Percentiles rank a stretch among this genome's conserved stretches.
These are phyloP conservation scores for Matsumyia berberina DNA, from an alignment of 2,888 invertebrate genomes.

Conservation along the genomic window DNA sequence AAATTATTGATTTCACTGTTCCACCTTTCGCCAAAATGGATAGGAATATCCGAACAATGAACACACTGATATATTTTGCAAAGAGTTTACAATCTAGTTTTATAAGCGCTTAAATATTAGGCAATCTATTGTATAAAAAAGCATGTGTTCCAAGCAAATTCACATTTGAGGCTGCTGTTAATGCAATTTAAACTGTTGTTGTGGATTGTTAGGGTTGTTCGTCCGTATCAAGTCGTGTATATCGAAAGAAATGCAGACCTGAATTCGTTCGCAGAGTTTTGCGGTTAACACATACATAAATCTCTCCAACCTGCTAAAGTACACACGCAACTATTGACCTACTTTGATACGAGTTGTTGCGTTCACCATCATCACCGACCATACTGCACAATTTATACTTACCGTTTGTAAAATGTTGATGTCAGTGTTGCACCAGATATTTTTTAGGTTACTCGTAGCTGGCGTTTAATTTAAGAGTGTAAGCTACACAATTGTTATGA, in stretches of 20 bases:
- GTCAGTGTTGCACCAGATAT: constrained; percentile 67
- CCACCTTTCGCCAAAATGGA: constrained; percentile 51
- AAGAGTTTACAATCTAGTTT: constrained; percentile 59
- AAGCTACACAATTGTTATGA: constrained; percentile 37
- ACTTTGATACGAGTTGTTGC: constrained; percentile 51
- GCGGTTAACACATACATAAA: constrained; percentile 33
- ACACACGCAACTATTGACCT: constrained; percentile 65
- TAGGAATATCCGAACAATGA: background rate
- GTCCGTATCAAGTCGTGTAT: constrained; percentile 29
- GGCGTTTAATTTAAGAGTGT: constrained; percentile 31
- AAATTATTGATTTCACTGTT: constrained; percentile 12
- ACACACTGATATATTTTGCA: background rate
- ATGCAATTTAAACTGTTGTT: constrained; percentile 14
- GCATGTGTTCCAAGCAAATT: constrained; percentile 71
- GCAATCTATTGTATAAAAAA: constrained; percentile 55
- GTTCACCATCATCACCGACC: background rate
- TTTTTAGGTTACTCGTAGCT: constrained; percentile 39
- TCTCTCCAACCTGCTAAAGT: constrained; percentile 28
- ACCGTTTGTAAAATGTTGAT: constrained; percentile 43
- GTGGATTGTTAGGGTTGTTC: constrained; percentile 48
- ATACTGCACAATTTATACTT: background rate
- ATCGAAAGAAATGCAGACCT: constrained; percentile 58
- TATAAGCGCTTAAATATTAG: constrained; percentile 64
- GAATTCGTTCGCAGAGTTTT: constrained; percentile 57
- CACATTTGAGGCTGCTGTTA: constrained; percentile 56